Evolutionary conservation across 1,140 invertebrate genomes (phyloP).

Genomic region (Notospermus geniculatus): DNA sequence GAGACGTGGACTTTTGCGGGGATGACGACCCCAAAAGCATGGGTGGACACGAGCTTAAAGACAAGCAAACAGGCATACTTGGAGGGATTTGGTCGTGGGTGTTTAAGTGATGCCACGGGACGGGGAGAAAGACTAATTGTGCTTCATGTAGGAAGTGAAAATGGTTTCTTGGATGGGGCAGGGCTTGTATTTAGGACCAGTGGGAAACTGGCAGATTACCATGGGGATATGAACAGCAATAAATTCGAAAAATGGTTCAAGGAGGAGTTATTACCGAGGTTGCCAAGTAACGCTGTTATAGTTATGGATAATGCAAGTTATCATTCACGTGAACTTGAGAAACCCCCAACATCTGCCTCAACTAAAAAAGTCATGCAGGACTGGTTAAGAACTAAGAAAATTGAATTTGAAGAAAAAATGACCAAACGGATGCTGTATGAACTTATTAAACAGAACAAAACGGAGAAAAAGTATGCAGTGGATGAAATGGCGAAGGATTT

Average conservation of each 20-base stretch:
- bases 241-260: slow-evolving; percentile 1
- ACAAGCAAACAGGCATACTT: not conserved
- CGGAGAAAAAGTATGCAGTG: not conserved
- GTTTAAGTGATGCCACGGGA: not conserved
- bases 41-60: not conserved
- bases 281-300: not conserved
- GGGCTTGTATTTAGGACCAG: not conserved
- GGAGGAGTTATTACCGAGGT: not conserved
- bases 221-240: not conserved
- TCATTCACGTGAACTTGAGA: not conserved
- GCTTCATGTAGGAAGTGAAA: not conserved
- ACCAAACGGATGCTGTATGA: not conserved
- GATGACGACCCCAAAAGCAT: not conserved
- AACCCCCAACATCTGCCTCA: not conserved
- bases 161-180: not conserved
- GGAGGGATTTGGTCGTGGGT: not conserved
- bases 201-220: not conserved
- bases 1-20: not conserved
- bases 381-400: not conserved
- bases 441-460: not conserved
- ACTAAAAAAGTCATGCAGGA: not conserved
- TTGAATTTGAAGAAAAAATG: not conserved
- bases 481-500: not conserved
- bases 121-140: not conserved
- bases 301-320: slow-evolving; percentile 1